Base-by-base conservation (phyloP, 2,888 invertebrate genomes). In the Loripinus fragilis region DNA sequence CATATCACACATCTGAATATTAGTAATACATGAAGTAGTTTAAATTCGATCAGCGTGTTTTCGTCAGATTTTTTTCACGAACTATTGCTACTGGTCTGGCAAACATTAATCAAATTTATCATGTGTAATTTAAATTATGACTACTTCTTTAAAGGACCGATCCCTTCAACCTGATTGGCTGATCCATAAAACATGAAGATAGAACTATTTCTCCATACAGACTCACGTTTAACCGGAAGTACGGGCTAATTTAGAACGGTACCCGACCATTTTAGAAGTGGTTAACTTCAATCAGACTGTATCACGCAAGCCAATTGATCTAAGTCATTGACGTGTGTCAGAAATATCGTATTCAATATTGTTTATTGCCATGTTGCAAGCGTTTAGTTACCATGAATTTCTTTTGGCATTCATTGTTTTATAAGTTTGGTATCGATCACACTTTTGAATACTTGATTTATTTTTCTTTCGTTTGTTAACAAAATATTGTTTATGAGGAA, bases 301-400 rank as follows among this genome's bases (percentile, higher is more conserved):
- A 25, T 25, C 52, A 52, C 52, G 52, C 52, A n/a, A 52, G 20
- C 52, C n/a, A 52, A 52, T 52, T 52, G 52, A 52, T 52, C 52
- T n/a, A 2, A 25, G 23, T 52, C n/a, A 52, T 52, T 25, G 52
- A 52, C 25, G 25, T 25, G 23, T 52, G 52, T 52, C 52, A 52
- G 52, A 52, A 25, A 23, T 52, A 52, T 8, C 52, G n/a, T 25
- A 23, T 25, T 52, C 25, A 52, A 25, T 52, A 52, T n/a, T 52
- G n/a, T 52, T 52, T 52, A 52, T 52, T 52, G 52, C 52, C 15
- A 52, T 25, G n/a, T 52, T 3, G 25, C 52, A 52, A 52, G 52
- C 52, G 52, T 52, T 23, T 52, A 52, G 52, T 52, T 52, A 25
- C 25, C n/a, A 5, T 5, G 15, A 25, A 2, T 52, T 25, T 52